Percentiles rank a stretch among this genome's conserved stretches.
phyloP scores from a whole-genome alignment of 2,888 invertebrate species.

The Sesamia inferens region DNA sequence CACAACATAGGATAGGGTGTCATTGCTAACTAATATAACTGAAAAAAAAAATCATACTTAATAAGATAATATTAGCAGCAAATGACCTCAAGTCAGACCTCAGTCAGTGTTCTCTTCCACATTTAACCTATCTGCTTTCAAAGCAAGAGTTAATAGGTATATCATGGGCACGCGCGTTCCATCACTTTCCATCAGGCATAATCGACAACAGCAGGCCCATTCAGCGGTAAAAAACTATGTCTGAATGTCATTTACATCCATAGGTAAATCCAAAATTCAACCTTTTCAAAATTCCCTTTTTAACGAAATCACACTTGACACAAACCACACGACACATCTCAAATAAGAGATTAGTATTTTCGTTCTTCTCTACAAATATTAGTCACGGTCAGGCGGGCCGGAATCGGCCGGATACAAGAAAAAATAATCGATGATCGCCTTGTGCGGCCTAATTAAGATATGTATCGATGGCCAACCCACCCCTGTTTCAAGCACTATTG shows the following conservation, averaged over 20 bases:
- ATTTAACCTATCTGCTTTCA: too few relatives aligned
- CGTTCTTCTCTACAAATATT: constrained; percentile 74
- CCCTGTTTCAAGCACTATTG: constrained; percentile 83
- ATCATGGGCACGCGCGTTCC: too few relatives aligned
- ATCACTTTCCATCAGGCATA: too few relatives aligned
- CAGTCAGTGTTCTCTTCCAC: too few relatives aligned
- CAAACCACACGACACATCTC: constrained; percentile 51
- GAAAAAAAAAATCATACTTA: not conserved
- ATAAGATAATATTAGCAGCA: not conserved
- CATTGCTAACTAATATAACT: not conserved
- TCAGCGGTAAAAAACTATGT: too few relatives aligned
- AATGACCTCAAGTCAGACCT: too few relatives aligned
- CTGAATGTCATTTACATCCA: not conserved
- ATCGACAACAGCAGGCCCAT: too few relatives aligned
- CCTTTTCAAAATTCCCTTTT: constrained; percentile 19
- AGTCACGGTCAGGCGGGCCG: constrained; percentile 80
- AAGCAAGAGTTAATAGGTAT: too few relatives aligned
- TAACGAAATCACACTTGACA: constrained; percentile 17
- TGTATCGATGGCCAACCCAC: constrained; percentile 87
- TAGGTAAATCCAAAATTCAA: constrained; percentile 1
- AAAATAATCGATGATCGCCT: constrained; percentile 80
- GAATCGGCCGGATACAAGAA: constrained; percentile 80
- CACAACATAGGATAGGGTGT: not conserved
- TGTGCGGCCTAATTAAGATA: constrained; percentile 90
- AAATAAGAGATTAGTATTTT: constrained; percentile 59